Evolutionary conservation across 1,140 invertebrate genomes (phyloP), one percentile per base, ranked within the genome.

Genomic region (Pemphigus obesinymphae): DNA sequence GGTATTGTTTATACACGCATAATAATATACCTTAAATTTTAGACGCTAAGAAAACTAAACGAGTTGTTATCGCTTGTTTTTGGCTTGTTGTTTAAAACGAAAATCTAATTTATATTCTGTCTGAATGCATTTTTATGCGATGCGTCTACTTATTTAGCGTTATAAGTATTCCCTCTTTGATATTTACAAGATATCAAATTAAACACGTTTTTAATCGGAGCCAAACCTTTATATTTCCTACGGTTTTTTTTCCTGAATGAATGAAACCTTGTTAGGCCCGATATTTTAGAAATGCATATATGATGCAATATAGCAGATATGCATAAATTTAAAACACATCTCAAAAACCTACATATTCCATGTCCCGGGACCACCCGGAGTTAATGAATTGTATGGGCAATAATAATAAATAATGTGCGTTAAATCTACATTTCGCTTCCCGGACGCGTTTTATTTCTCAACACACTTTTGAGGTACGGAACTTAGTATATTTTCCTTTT

Each of bases 381-480:
- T 29, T n/a, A 20, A 45, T 34, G 23, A 45, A 70, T 43, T 45
- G 17, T 29, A 45, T 11, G 15, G 66, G 66, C 37, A 70, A 70
- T 70, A 45, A 70, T 45, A 70, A 70, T 70, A 70, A 70, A 70
- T 70, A 70, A 70, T 26, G 37, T 26, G 37, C 31, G 29, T 66
- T 66, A 68, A 43, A 70, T 70, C 43, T 11, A 70, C 40, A 4
- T 29, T 45, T 45, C 17, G 26, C 68, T 40, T 10, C 37, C 8
- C 63, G 23, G 43, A 43, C 40, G 68, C 68, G 40, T 70, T 45
- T 70, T 45, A 70, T 70, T 70, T 45, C 40, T 17, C 37, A 70
- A 29, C 68, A 70, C 40, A 26, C 37, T 45, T 70, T 29, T 45
- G 2, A 23, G 37, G n/a, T 70, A 70, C 37, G 68, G 40, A 70